Base-by-base conservation (phyloP, 2,888 invertebrate species). In the Cosmorhoe ocellata region DNA sequence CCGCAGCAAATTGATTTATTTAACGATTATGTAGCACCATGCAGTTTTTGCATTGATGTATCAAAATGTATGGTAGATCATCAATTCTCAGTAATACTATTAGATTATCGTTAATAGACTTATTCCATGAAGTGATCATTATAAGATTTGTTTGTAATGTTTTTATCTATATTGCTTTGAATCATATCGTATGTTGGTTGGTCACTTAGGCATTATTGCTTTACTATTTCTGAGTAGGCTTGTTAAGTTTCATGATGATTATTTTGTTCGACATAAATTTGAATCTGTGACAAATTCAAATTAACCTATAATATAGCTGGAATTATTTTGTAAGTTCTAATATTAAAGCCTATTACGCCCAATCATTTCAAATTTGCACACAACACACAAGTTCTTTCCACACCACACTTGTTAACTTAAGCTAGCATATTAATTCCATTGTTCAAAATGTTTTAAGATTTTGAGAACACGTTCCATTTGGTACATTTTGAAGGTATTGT, bases 1-100 rank as follows among this genome's bases (percentile, higher is more conserved):
- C 43, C 51, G 49, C 46, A 62, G 52, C 56, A 12, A 51, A 61
- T 60, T 56, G 63, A 64, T 66, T 64, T 70, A 63, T 64, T 67
- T 71, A 67, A 67, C 66, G 61, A 60, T 43, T 36, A 32, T 37
- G 37, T 12, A 44, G 14, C 24, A 44, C 26, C 10, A 13, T 30
- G 14, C 18, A 30, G 34, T 43, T 43, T 52, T 47, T 52, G 52
- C 43, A 32, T 14, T 51, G 40, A 28, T 38, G 24, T 48, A 11
- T 44, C 53, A 43, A 52, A 43, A 52, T 39, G 11, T 28, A 33
- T 32, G 13, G 27, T 41, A 42, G 18, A 55, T 56, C 18, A 51
- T 50, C 45, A 54, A 53, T 59, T 57, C 53, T 47, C 1, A 33
- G 57, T 51, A 57, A 44, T 18, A 27, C 36, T 40, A 37, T 45